Evolutionary conservation across 2,113 vertebrate genomes (phyloP).

Genomic region (Notarius quadriscutis): DNA sequence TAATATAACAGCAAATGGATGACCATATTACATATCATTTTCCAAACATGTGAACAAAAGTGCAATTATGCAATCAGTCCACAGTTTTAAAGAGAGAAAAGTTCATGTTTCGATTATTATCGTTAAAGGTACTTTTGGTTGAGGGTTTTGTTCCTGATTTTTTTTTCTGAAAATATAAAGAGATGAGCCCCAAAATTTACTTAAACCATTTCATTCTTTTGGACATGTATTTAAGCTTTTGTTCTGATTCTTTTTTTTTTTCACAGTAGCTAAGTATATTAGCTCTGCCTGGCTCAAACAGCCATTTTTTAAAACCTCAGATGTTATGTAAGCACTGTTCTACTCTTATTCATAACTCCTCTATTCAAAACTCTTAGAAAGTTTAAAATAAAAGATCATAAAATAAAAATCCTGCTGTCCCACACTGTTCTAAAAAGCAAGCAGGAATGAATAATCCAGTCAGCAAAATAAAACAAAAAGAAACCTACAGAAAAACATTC

Average conservation of each 20-base stretch:
- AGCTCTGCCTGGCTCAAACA: conserved; percentile 24
- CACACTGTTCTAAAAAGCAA: conserved; percentile 33
- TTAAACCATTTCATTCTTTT: neutral
- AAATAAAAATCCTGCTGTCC: conserved; percentile 33
- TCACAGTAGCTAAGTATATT: conserved; percentile 23
- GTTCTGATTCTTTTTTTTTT: neutral
- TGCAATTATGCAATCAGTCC: too few relatives aligned
- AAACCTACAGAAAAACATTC: conserved; percentile 28
- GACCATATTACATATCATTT: too few relatives aligned
- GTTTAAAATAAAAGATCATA: conserved; percentile 23
- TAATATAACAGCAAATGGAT: too few relatives aligned
- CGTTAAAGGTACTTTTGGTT: too few relatives aligned
- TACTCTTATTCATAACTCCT: conserved; percentile 26
- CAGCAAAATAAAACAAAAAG: conserved; percentile 29
- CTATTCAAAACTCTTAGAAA: conserved; percentile 32
- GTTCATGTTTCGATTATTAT: too few relatives aligned
- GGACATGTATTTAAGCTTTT: conserved; percentile 3
- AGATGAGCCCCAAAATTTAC: neutral
- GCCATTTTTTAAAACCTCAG: conserved; percentile 2
- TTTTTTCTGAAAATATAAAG: neutral
- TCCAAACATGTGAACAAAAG: too few relatives aligned
- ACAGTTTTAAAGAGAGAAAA: too few relatives aligned
- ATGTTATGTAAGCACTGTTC: conserved; percentile 25
- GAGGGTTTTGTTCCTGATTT: too few relatives aligned
- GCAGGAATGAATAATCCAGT: conserved; percentile 47